Evolutionary conservation across 2,797 vertebrate genomes (phyloP), one percentile per base, ranked within the genome.

Genomic region (Threskiornis aethiopicus): DNA sequence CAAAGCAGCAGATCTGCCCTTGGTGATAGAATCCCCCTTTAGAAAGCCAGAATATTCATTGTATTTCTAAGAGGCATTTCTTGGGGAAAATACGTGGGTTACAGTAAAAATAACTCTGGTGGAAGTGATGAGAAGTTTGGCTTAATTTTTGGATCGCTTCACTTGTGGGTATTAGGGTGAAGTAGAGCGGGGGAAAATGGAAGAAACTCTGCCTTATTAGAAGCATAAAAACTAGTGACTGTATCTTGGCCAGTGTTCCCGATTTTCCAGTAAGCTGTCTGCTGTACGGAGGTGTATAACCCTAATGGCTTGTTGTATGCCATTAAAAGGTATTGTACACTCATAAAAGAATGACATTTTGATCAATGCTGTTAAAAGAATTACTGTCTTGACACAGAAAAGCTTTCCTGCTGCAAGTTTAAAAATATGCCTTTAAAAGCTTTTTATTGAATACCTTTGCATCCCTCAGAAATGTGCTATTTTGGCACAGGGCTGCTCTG

Each of bases 321-420:
- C 98, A 98, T 99, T 99, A 99, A 99, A 99, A 99, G 98, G 98
- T 98, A 98, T 98, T 99, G 99, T 99, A 98, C 98, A 98, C 98
- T 98, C 98, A 98, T 99, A 98, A 99, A 99, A 99, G 98, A 98
- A 98, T 99, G 99, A 99, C 99, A 99, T 99, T 99, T 99, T 99
- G 98, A 99, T 99, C 99, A 99, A 98, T 99, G 98, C 98, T 99
- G 98, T 99, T 99, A 99, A 98, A 98, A 98, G 98, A 99, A 99
- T 99, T 99, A 99, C 98, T 98, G 98, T 99, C 98, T 99, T 98
- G 99, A 99, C 99, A 99, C 99, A 99, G 99, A 99, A 99, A 99
- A 99, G 99, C 99, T 99, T 98, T 99, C 98, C 98, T 98, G 97
- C 97, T 98, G 98, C 98, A 98, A 98, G 98, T 98, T 98, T 98